Percentiles rank a stretch among this genome's conserved stretches.
Evolutionary conservation across 92 coral and sea anemone species (phyloP).

Genomic region (Nematostella vectensis): DNA sequence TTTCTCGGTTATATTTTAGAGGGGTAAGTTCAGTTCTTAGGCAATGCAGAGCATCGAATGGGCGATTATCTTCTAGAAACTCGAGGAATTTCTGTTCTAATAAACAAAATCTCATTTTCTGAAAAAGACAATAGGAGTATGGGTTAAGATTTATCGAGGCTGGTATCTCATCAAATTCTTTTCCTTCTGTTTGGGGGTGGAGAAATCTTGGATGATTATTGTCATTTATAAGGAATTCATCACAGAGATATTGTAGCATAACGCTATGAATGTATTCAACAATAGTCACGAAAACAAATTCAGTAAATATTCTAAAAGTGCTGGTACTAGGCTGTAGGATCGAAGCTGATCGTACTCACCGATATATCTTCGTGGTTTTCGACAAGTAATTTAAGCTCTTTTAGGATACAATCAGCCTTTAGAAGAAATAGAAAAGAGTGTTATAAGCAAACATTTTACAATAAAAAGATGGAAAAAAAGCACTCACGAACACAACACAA

Average conservation of each 20-base stretch:
- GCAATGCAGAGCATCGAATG: slow-evolving; percentile 88
- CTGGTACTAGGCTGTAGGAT: too few species aligned
- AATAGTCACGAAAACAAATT: too few species aligned
- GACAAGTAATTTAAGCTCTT: slow-evolving; percentile 81
- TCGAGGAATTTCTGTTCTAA: slow-evolving; percentile 96
- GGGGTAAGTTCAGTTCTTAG: slow-evolving; percentile 93
- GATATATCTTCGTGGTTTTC: slow-evolving; percentile 88
- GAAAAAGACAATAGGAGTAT: slow-evolving; percentile 22
- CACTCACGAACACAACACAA: too few species aligned
- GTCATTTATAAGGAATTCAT: too few species aligned
- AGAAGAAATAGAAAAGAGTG: slow-evolving; percentile 4
- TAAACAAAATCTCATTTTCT: slow-evolving; percentile 96
- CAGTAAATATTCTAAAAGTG: too few species aligned
- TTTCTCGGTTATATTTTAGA: slow-evolving; percentile 74
- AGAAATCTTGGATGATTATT: too few species aligned
- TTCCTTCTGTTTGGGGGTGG: too few species aligned
- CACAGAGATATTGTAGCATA: too few species aligned
- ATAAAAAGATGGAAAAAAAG: too few species aligned
- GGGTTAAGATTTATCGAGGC: too few species aligned
- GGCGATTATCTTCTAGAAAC: slow-evolving; percentile 76
- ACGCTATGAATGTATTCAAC: too few species aligned
- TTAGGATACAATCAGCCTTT: slow-evolving; percentile 92
- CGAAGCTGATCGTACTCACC: slow-evolving; percentile 56
- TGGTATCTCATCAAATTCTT: neutral
- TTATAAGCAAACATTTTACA: neutral